phyloP scores from a whole-genome alignment of 2,113 vertebrate species.

The Neoarius graeffei region DNA sequence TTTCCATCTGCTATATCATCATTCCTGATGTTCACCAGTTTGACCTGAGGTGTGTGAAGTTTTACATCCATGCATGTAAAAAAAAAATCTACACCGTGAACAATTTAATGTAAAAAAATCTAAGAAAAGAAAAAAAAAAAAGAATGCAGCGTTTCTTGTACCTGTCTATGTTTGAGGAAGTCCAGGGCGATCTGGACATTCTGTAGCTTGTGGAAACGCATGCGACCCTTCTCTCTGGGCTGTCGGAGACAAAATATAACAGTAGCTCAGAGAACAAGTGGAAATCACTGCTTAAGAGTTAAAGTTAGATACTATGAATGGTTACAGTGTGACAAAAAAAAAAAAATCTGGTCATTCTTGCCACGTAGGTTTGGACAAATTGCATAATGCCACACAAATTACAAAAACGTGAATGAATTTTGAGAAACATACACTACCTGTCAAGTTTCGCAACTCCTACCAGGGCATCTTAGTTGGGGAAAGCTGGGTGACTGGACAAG shows the following conservation, averaged over 20 bases:
- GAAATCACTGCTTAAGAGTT: neutral
- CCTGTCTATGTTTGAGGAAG: conserved; percentile 94
- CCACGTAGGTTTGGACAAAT: neutral
- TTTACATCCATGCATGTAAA: neutral
- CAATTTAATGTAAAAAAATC: neutral
- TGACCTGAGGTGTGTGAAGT: conserved; percentile 75
- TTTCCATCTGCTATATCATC: conserved; percentile 96
- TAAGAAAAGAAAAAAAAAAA: neutral
- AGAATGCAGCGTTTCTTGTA: conserved; percentile 52
- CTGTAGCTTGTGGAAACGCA: conserved; percentile 98
- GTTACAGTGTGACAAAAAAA: neutral
- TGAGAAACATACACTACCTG: neutral
- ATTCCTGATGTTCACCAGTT: conserved; percentile 94
- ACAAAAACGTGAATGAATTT: neutral
- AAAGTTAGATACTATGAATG: neutral
- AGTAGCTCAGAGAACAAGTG: neutral
- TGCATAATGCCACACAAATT: neutral
- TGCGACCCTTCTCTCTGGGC: conserved; percentile 93
- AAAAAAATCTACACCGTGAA: neutral
- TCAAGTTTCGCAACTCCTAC: neutral
- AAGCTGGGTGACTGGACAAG: neutral
- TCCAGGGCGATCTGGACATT: conserved; percentile 97
- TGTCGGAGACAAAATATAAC: conserved; percentile 57
- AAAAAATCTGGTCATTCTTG: neutral
- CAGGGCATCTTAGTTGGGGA: neutral